A percentile compares a stretch with the other conserved stretches of the same genome.
phyloP scores from a whole-genome alignment of 1,140 invertebrate genomes.

The Drosophila subpulchrella region DNA sequence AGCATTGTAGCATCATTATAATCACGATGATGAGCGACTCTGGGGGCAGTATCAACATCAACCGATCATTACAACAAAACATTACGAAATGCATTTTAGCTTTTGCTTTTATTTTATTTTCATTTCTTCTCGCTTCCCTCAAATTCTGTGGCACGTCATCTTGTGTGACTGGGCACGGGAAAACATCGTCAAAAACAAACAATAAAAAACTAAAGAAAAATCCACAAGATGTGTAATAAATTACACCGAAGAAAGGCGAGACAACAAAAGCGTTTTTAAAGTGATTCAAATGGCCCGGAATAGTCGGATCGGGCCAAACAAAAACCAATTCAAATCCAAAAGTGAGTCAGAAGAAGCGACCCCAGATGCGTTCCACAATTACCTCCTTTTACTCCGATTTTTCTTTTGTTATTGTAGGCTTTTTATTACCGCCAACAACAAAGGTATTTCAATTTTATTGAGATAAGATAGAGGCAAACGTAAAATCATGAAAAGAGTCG shows the following conservation, averaged over 20 bases:
- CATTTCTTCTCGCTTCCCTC: slow-evolving; percentile 5
- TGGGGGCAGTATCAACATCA: slow-evolving; percentile 21
- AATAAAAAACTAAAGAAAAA: slow-evolving; percentile 26
- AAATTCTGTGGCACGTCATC: slow-evolving; percentile 35
- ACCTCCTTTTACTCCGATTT: slow-evolving; percentile 2
- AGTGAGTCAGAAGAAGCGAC: slow-evolving; percentile 25
- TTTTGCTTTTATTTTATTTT: slow-evolving; percentile 37
- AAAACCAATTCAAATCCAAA: slow-evolving; percentile 9
- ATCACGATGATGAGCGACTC: slow-evolving; percentile 26
- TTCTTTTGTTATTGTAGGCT: slow-evolving; percentile 5
- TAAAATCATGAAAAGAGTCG: slow-evolving; percentile 51
- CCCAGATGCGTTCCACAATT: slow-evolving; percentile 33
- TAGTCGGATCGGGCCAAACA: slow-evolving; percentile 13
- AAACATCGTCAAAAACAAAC: too few species aligned
- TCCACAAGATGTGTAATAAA: slow-evolving; percentile 69
- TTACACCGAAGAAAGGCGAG: slow-evolving; percentile 45
- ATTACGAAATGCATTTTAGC: slow-evolving; percentile 72
- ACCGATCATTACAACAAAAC: slow-evolving; percentile 51
- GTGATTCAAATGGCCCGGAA: slow-evolving; percentile 54
- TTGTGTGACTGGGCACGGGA: slow-evolving; percentile 5
- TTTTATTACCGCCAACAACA: slow-evolving; percentile 34
- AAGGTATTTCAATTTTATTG: slow-evolving; percentile 23
- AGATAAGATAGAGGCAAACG: slow-evolving; percentile 66
- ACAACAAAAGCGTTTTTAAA: slow-evolving; percentile 50
- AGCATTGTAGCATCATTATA: slow-evolving; percentile 7